Evolutionary conservation across 2,888 invertebrate species (phyloP).

Genomic region (Rhodophaea formosa): DNA sequence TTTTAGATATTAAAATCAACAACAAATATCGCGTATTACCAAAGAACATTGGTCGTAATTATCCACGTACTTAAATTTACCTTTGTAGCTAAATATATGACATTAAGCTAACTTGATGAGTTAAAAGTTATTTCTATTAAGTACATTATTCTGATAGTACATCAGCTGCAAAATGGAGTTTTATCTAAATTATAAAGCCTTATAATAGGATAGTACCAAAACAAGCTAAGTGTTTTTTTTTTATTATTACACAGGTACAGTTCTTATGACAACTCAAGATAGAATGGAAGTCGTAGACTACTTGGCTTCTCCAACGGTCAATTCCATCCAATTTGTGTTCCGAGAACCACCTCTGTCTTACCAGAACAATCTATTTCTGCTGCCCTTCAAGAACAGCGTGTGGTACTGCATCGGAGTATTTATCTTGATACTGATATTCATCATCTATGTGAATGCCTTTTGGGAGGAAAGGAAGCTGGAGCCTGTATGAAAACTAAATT

Average conservation of each 20-base stretch:
- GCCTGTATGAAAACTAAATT: background rate
- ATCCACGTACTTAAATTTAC: no score
- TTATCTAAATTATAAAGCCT: no score
- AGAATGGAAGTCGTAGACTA: constrained; percentile 61
- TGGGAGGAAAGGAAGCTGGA: constrained; percentile 51
- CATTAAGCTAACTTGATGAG: no score
- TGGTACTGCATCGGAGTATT: constrained; percentile 79
- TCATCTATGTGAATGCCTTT: constrained; percentile 49
- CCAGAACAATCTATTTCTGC: constrained; percentile 83
- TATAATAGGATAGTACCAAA: no score
- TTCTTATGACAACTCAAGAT: constrained; percentile 44
- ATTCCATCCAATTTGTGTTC: constrained; percentile 79
- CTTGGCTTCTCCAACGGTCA: constrained; percentile 60
- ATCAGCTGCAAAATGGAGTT: no score
- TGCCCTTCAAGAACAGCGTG: constrained; percentile 82
- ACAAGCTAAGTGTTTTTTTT: no score
- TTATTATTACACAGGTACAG: constrained; percentile 39
- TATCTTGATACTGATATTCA: constrained; percentile 46
- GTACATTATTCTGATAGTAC: no score
- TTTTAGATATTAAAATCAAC: no score
- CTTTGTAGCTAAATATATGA: no score
- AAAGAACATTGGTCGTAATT: no score
- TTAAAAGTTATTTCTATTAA: no score
- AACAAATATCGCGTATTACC: no score
- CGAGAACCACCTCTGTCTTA: constrained; percentile 84